Percentiles rank a stretch among this genome's conserved stretches.
Conservation (phyloP, 2,797 vertebrate genomes). For the Phalanger gymnotis region DNA sequence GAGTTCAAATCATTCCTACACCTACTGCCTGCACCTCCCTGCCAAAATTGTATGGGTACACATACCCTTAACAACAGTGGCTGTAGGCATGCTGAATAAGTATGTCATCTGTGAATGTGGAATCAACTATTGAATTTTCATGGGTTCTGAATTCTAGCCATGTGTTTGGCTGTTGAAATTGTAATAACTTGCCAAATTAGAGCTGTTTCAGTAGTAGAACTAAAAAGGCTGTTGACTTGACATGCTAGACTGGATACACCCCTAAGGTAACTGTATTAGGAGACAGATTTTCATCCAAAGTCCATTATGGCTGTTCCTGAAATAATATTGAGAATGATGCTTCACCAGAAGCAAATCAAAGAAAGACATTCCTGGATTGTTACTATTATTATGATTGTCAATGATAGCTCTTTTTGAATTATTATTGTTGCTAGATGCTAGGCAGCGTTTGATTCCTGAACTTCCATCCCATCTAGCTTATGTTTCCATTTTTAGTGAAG, state of each 20-base stretch:
- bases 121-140: not conserved
- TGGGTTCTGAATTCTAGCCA: slow-evolving; percentile 23
- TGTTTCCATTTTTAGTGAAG: slow-evolving; percentile 20
- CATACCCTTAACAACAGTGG: not conserved
- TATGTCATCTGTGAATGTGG: slow-evolving; percentile 2
- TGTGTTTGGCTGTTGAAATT: slow-evolving; percentile 59
- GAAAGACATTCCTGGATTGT: slow-evolving; percentile 10
- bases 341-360: slow-evolving; percentile 35
- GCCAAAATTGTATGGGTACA: not conserved
- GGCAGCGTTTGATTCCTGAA: slow-evolving; percentile 1
- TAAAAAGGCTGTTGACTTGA: slow-evolving; percentile 57
- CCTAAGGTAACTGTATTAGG: slow-evolving; percentile 38
- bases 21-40: not conserved
- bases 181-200: slow-evolving; percentile 46
- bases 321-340: slow-evolving; percentile 50
- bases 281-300: slow-evolving; percentile 60
- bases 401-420: not conserved
- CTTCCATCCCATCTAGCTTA: slow-evolving; percentile 6
- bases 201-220: slow-evolving; percentile 51
- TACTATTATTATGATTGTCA: not conserved
- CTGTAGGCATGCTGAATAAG: no score
- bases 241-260: slow-evolving; percentile 28
- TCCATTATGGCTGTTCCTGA: slow-evolving; percentile 13
- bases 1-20: not conserved
- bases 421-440: not conserved